Evolutionary conservation across 2,113 vertebrate genomes (phyloP), one percentile per base, ranked within the genome.

Genomic region (Erythrocercus mccallii): DNA sequence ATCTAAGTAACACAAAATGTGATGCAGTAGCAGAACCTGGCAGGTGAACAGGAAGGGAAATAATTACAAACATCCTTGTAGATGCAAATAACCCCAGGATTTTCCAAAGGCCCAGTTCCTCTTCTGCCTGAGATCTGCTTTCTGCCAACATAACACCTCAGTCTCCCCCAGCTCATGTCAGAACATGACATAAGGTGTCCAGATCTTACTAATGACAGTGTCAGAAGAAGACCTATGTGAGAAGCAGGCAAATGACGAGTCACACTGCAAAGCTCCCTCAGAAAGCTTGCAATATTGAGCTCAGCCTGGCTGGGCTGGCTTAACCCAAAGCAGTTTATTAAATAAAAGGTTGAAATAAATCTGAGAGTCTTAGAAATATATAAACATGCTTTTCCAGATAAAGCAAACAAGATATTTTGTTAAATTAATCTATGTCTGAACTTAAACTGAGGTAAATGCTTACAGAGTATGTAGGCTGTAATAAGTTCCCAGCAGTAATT

Each of bases 381-480:
- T 60, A 94, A 92, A 57, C 9, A 8, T 88, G 42, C 31, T 88
- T 93, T 94, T 93, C 44, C 40, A 88, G 40, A 58, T 73, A 81
- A 77, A 14, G 2, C 16, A 7, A 86, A 23, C 47, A 82, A 89
- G 38, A 92, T 93, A 90, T 77, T 79, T 95, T 51, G 24, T 88
- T 86, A 78, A 86, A 86, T 90, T 86, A 86, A 78, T 91, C 72
- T 58, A 6, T 70, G 33, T 62, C 86, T 94, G 92, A 93, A 86
- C 83, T 83, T 83, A 48, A 83, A 72, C 58, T 85, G 81, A 90
- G 81, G 48, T 79, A 84, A 88, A 50, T 53, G 54, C 88, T 90
- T 90, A 40, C 48, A 72, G 82, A 86, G 30, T 50, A 86, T 83
- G 94, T 94, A 94, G 95, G 96, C 71, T 95, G 88, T 86, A 91